Base-by-base conservation (phyloP, 2,113 vertebrate genomes). In the Callospermophilus lateralis region DNA sequence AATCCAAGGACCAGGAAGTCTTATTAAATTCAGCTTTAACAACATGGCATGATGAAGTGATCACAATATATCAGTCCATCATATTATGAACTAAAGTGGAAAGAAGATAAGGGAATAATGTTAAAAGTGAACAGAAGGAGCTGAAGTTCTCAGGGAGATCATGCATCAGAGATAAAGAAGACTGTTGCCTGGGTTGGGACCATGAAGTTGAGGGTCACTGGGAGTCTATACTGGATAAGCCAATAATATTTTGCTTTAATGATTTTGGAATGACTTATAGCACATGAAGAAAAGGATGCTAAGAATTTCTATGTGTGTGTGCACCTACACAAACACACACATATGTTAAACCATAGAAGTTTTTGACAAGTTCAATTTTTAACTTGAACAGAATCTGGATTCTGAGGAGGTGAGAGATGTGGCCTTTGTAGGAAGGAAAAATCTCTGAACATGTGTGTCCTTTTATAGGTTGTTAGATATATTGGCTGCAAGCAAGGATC, bases 401-500 rank as follows among this genome's bases (percentile, higher is more conserved):
- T 77, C 26, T 65, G 39, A 68, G 15, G 79, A 32, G 20, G 13
- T 37, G 19, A 34, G 73, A 84, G 28, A 48, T 67, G 32, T 0
- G 42, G 8, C 19, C 30, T 63, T 55, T 28, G 4, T 79, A 24
- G 53, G 70, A 70, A 20, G 13, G 53, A 74, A 73, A 22, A 45
- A 3, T 6, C 19, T 37, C 12, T 24, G 7, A 39, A 61, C 9
- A 13, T 19, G 0, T 73, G 2, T 97, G 58, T 97, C 45, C 76
- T 94, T 93, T 88, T 79, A 76, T 84, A 99, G 99, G 70, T 96
- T 99, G 0, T 96, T 99, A 0, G 99, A 99, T 96, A 92, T 99
- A 95, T 96, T 99, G 97, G 99, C 99, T 26, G 98, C 99, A 55
- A 98, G 99, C 84, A 99, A 99, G 89, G 98, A 99, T 95, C 99